Percentiles rank a stretch among this genome's conserved stretches.
Evolutionary conservation across 2,113 vertebrate species (phyloP).

Genomic region (Deroptyus accipitrinus): DNA sequence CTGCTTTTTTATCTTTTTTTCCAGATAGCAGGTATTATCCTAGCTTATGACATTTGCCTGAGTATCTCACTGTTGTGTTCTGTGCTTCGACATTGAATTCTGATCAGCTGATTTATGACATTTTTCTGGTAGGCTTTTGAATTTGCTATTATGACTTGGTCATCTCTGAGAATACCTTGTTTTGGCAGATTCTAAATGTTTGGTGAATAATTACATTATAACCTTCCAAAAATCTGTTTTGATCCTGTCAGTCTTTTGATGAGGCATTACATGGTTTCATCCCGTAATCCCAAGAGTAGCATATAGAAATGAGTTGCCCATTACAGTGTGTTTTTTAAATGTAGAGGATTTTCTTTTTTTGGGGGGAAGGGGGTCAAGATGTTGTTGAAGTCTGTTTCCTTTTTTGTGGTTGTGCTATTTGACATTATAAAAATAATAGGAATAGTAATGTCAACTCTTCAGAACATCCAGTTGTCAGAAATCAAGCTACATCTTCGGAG

Average conservation of each 20-base stretch:
- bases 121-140: neutral
- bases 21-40: neutral
- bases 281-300: neutral
- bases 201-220: neutral
- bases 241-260: neutral
- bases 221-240: neutral
- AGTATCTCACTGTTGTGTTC: neutral
- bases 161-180: neutral
- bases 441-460: neutral
- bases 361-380: neutral
- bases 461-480: neutral
- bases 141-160: neutral
- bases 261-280: neutral
- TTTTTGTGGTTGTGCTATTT: neutral
- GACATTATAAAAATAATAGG: neutral
- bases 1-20: neutral
- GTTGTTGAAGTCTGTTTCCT: neutral
- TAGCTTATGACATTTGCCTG: neutral
- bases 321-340: neutral
- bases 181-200: neutral
- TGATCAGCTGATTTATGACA: neutral
- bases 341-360: accelerated
- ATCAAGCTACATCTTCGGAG: neutral
- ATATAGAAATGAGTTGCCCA: neutral
- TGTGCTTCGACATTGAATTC: neutral